Percentiles rank a stretch among this genome's conserved stretches.
phyloP scores from a whole-genome alignment of 2,113 vertebrate genomes.

The Rhinopomastus cyanomelas region DNA sequence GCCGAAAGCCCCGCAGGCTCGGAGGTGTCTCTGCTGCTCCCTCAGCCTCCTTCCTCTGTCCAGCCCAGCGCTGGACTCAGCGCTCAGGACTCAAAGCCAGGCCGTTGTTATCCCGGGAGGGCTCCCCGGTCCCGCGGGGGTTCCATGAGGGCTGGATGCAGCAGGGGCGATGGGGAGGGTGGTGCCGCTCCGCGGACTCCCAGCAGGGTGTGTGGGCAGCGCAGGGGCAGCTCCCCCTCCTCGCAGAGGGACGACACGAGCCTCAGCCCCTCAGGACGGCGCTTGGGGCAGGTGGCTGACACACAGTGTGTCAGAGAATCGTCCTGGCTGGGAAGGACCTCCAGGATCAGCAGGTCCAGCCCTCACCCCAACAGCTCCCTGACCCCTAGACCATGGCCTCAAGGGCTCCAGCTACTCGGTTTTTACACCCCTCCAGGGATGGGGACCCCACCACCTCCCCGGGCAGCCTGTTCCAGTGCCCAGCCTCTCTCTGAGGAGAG shows the following conservation, averaged over 20 bases:
- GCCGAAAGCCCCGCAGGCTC: neutral
- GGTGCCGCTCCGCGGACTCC: neutral
- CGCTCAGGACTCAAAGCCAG: too few relatives aligned
- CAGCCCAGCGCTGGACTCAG: too few relatives aligned
- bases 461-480: too few relatives aligned
- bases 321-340: too few relatives aligned
- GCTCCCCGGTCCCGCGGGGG: neutral
- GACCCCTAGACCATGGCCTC: too few relatives aligned
- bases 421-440: too few relatives aligned
- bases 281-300: neutral
- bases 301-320: too few relatives aligned
- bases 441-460: too few relatives aligned
- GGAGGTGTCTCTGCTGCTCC: neutral
- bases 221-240: neutral
- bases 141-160: fast-evolving
- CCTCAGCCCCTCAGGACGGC: neutral
- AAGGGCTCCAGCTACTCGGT: too few relatives aligned
- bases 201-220: neutral
- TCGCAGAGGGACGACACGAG: neutral
- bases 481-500: too few relatives aligned
- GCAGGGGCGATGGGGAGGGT: neutral
- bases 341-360: too few relatives aligned
- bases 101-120: neutral
- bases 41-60: neutral
- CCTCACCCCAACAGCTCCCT: too few relatives aligned